A percentile compares a stretch with the other conserved stretches of the same genome.
Conservation (phyloP, 2,888 invertebrate species). For the Leucozona laternaria region DNA sequence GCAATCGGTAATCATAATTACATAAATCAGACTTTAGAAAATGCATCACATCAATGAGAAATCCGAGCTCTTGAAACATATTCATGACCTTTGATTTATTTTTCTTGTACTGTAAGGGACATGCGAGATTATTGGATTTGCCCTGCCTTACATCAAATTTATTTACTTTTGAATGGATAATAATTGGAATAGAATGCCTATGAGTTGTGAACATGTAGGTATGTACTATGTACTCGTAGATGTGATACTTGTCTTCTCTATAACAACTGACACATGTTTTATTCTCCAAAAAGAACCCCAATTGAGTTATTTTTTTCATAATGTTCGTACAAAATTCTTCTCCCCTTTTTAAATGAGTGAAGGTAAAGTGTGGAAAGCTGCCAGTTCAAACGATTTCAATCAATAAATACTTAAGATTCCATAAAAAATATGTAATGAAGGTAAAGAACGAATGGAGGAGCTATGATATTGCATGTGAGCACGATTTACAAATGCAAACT, state of each 20-base stretch:
- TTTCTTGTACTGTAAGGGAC: too few relatives aligned
- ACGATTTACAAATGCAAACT: slow-evolving; percentile 49
- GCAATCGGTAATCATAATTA: too few relatives aligned
- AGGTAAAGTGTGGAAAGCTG: neutral
- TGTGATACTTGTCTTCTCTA: neutral
- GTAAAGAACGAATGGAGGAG: slow-evolving; percentile 17
- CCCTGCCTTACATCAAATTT: too few relatives aligned
- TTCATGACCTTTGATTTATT: too few relatives aligned
- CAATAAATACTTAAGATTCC: slow-evolving; percentile 68
- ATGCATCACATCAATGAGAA: too few relatives aligned
- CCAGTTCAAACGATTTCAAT: slow-evolving; percentile 45
- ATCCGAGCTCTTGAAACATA: too few relatives aligned
- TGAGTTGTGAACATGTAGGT: too few relatives aligned
- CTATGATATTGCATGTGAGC: slow-evolving; percentile 50
- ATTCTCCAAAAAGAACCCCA: neutral
- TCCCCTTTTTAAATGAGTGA: slow-evolving; percentile 5
- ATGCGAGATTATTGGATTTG: too few relatives aligned
- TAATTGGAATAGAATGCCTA: neutral
- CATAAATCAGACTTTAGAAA: too few relatives aligned
- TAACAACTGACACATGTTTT: neutral
- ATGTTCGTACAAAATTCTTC: neutral
- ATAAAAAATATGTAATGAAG: slow-evolving; percentile 25
- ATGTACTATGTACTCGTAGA: neutral
- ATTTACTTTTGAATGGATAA: too few relatives aligned
- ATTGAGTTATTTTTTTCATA: slow-evolving; percentile 37